Evolutionary conservation across 2,888 invertebrate species (phyloP), one percentile per base, ranked within the genome.

Genomic region (Psococerastis gibbosa): DNA sequence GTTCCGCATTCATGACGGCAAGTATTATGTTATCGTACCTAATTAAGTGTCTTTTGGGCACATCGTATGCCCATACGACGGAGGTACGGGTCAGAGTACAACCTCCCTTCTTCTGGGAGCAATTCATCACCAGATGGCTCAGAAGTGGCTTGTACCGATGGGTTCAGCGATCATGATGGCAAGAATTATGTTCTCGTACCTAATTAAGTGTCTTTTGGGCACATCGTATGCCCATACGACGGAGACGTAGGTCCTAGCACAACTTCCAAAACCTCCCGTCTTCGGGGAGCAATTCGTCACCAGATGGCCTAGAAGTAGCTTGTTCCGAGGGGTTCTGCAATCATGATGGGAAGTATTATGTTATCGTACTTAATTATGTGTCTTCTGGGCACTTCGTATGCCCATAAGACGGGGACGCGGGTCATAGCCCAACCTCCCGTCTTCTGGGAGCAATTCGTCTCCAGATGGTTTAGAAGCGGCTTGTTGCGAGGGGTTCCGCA

Each of bases 391-490:
- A n/a, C n/a, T n/a, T n/a, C n/a, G n/a, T n/a, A n/a, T n/a, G n/a
- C n/a, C n/a, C n/a, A n/a, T n/a, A n/a, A n/a, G n/a, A n/a, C 84
- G 81, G 55, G 88, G 88, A 32, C 89, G 88, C 60, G 84, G 83
- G 16, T 88, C 88, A 9, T 88, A 84, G 48, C 77, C 78, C 51
- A 80, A 80, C 55, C 77, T 77, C 45, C 69, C 73, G 46, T 73
- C 77, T 42, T 82, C 82, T 17, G 85, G 85, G 51, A 67, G 79
- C 47, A 75, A 78, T 52, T 85, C 83, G 57, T 84, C 87, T 2
- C 83, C 87, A 0, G 89, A 88, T 56, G 87, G 88, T 22, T 88
- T 88, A 0, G 89, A 88, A 57, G 75, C 88, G 43, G 85, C 84
- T 1, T 91, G 87, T 61, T 83, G 80, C 1, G 89, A 89, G 57